These are phyloP conservation scores for Ophion costatus DNA, from an alignment of 2,888 invertebrate genomes.

Conservation along the genomic window DNA sequence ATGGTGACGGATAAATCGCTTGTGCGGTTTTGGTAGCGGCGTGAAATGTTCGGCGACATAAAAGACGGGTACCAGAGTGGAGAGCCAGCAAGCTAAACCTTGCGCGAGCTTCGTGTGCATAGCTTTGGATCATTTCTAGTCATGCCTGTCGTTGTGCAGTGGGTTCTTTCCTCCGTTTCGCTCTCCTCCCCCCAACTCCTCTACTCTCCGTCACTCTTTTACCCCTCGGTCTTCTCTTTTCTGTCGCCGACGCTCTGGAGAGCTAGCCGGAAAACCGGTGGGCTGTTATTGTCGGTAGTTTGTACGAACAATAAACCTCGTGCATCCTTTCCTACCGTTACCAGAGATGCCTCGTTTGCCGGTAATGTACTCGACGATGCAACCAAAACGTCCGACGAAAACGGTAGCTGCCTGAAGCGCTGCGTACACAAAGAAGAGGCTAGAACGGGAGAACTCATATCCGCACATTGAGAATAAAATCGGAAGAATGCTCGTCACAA, in stretches of 20 bases:
- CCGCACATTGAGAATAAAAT: slow-evolving; percentile 4
- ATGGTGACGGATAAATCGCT: slow-evolving; percentile 11
- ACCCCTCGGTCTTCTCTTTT: slow-evolving; percentile 1
- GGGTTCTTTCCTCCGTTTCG: not conserved
- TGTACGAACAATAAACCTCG: slow-evolving; percentile 76
- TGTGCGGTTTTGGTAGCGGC: not conserved
- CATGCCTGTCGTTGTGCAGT: slow-evolving; percentile 19
- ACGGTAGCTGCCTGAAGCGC: slow-evolving; percentile 8
- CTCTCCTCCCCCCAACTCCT: not conserved
- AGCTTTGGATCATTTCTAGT: slow-evolving; percentile 34
- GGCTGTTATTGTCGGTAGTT: slow-evolving; percentile 76
- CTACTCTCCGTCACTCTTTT: not conserved
- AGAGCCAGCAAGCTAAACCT: slow-evolving; percentile 4
- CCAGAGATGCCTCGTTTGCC: slow-evolving; percentile 72
- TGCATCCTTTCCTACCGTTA: slow-evolving; percentile 71
- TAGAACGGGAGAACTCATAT: slow-evolving; percentile 2
- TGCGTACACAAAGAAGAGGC: not conserved
- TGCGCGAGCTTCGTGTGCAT: slow-evolving; percentile 28
- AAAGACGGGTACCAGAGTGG: slow-evolving; percentile 24
- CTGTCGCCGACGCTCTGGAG: not conserved
- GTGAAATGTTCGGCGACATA: slow-evolving; percentile 31
- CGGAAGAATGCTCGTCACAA: slow-evolving; percentile 20
- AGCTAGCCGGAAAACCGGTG: slow-evolving; percentile 24
- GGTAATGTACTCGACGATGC: slow-evolving; percentile 73
- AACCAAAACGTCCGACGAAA: slow-evolving; percentile 49